phyloP scores from a whole-genome alignment of 2,888 invertebrate species.

The Acanthacorydalis orientalis region DNA sequence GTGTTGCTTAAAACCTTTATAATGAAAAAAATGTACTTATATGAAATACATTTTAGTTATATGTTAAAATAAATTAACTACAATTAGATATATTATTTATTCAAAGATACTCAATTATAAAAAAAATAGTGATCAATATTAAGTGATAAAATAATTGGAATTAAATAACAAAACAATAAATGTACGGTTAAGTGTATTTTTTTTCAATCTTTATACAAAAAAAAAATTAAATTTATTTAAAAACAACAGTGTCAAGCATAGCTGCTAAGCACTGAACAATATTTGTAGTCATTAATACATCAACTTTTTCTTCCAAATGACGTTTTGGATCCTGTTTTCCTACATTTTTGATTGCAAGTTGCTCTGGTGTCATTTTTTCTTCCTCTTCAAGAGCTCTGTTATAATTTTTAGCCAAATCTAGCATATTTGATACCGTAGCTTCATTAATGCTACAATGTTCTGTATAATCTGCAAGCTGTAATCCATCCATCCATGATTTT shows the following conservation, averaged over 20 bases:
- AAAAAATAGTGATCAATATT: too few relatives aligned
- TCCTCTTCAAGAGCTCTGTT: slow-evolving; percentile 87
- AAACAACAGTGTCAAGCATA: slow-evolving; percentile 85
- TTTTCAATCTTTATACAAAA: background rate
- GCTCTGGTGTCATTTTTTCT: slow-evolving; percentile 98
- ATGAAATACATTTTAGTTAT: too few relatives aligned
- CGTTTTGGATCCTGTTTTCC: slow-evolving; percentile 98
- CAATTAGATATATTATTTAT: too few relatives aligned
- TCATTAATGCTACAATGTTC: slow-evolving; percentile 90
- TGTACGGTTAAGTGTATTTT: too few relatives aligned
- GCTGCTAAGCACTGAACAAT: slow-evolving; percentile 96
- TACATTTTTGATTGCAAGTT: slow-evolving; percentile 97
- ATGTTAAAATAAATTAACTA: too few relatives aligned
- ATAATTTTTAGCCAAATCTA: slow-evolving; percentile 94
- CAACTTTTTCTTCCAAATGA: slow-evolving; percentile 97
- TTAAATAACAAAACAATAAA: too few relatives aligned
- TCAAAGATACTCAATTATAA: too few relatives aligned
- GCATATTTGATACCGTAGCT: slow-evolving; percentile 87
- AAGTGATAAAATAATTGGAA: too few relatives aligned
- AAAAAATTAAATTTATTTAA: slow-evolving; percentile 42
- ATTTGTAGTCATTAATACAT: slow-evolving; percentile 90
- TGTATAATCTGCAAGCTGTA: slow-evolving; percentile 77
- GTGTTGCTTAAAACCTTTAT: too few relatives aligned
- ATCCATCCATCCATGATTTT: slow-evolving; percentile 96
- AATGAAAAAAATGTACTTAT: too few relatives aligned